Conservation (phyloP, 1,140 invertebrate genomes). For the Heliconius nattereri region DNA sequence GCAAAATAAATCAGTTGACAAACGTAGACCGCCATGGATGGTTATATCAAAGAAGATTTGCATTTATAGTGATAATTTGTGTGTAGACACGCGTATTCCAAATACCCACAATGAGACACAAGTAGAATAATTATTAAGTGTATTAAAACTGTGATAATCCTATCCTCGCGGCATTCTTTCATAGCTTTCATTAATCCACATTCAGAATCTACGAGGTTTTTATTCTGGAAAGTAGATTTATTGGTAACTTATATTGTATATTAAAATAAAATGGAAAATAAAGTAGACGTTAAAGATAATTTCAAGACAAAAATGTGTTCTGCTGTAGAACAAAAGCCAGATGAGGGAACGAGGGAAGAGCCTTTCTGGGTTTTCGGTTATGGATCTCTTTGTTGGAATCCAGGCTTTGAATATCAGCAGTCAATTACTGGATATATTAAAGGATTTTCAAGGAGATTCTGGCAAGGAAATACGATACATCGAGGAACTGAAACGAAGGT, state of each 20-base stretch:
- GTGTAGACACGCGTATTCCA: constrained; percentile 48
- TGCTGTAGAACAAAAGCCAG: constrained; percentile 36
- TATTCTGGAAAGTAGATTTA: constrained; percentile 34
- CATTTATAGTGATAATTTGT: constrained; percentile 52
- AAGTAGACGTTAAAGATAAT: constrained; percentile 37
- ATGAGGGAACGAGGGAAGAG: constrained; percentile 50
- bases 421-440: constrained; percentile 87
- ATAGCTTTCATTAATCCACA: constrained; percentile 47
- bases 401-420: constrained; percentile 89
- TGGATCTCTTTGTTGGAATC: constrained; percentile 93
- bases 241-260: neutral
- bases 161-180: constrained; percentile 47
- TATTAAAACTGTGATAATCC: constrained; percentile 55
- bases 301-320: constrained; percentile 23
- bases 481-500: constrained; percentile 90
- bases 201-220: constrained; percentile 40
- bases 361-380: constrained; percentile 92
- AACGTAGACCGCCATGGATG: constrained; percentile 42
- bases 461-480: constrained; percentile 93
- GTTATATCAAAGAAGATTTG: constrained; percentile 36
- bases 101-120: constrained; percentile 65
- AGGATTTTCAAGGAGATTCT: constrained; percentile 90
- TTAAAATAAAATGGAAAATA: constrained; percentile 45
- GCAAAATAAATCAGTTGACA: constrained; percentile 40
- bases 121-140: constrained; percentile 56